These are phyloP conservation scores for Drosophila pegasa DNA, from an alignment of 2,888 invertebrate species.

Conservation along the genomic window DNA sequence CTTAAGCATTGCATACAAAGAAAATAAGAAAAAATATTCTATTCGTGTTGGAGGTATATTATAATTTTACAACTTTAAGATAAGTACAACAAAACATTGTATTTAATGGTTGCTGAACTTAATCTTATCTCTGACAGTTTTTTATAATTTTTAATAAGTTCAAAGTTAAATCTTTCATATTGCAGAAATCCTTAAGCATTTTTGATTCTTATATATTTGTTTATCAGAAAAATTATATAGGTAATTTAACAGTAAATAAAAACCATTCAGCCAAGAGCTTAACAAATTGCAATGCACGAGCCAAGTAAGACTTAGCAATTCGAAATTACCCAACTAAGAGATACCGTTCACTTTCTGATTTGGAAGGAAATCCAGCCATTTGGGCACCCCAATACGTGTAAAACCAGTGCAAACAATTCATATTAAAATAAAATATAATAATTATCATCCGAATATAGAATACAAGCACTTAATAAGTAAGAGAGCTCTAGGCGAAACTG, in stretches of 20 bases:
- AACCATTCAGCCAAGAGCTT: not conserved
- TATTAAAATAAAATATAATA: no score
- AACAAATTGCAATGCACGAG: no score
- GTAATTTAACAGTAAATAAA: not conserved
- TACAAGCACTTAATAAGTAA: no score
- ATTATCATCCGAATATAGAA: no score
- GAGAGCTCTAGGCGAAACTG: no score
- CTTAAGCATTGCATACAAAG: conserved; percentile 1
- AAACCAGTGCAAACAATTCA: no score
- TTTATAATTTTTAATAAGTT: no score
- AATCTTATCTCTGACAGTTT: no score
- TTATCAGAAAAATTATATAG: not conserved
- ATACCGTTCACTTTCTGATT: not conserved
- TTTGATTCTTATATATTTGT: no score
- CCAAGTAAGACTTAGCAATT: not conserved
- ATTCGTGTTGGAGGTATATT: not conserved
- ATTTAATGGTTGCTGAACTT: not conserved
- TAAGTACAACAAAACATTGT: not conserved
- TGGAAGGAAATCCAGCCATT: not conserved
- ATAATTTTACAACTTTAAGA: not conserved
- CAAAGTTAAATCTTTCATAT: no score
- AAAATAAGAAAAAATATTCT: not conserved
- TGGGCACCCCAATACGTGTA: no score
- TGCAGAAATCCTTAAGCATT: no score
- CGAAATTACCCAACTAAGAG: not conserved